Percentiles rank a stretch among this genome's conserved stretches.
These are phyloP conservation scores for Eulimnadia texana DNA, from an alignment of 1,140 invertebrate species.

Conservation along the genomic window DNA sequence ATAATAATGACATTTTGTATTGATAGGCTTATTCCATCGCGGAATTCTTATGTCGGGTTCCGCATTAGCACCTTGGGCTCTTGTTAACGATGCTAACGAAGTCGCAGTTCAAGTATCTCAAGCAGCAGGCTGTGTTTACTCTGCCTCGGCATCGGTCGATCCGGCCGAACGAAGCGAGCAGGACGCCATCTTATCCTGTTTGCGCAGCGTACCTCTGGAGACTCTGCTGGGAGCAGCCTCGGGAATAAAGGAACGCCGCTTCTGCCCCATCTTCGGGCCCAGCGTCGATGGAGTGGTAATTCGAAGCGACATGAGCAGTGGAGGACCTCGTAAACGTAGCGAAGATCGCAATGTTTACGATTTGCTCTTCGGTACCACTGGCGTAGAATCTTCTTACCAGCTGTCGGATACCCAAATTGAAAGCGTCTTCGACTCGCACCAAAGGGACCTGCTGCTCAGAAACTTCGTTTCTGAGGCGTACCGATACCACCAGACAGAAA, in stretches of 20 bases:
- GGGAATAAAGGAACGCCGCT: constrained; percentile 65
- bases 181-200: constrained; percentile 62
- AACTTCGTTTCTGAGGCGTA: constrained; percentile 89
- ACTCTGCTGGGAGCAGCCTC: constrained; percentile 50
- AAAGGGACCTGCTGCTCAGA: constrained; percentile 77
- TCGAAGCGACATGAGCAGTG: constrained; percentile 17
- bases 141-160: not conserved
- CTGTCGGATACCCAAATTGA: constrained; percentile 38
- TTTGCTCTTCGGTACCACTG: constrained; percentile 41
- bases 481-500: constrained; percentile 83
- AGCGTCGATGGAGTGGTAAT: constrained; percentile 76
- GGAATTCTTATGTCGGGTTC: constrained; percentile 83
- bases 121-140: constrained; percentile 63
- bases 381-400: constrained; percentile 37
- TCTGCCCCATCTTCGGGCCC: constrained; percentile 66
- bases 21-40: constrained; percentile 67
- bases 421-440: constrained; percentile 84
- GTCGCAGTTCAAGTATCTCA: constrained; percentile 70
- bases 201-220: constrained; percentile 53
- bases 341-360: constrained; percentile 29
- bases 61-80: constrained; percentile 81
- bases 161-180: constrained; percentile 54
- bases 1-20: too few relatives aligned
- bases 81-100: constrained; percentile 73
- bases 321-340: constrained; percentile 15